Base-by-base conservation (phyloP, 2,888 invertebrate genomes). In the Vannuccia rotundouncinata region DNA sequence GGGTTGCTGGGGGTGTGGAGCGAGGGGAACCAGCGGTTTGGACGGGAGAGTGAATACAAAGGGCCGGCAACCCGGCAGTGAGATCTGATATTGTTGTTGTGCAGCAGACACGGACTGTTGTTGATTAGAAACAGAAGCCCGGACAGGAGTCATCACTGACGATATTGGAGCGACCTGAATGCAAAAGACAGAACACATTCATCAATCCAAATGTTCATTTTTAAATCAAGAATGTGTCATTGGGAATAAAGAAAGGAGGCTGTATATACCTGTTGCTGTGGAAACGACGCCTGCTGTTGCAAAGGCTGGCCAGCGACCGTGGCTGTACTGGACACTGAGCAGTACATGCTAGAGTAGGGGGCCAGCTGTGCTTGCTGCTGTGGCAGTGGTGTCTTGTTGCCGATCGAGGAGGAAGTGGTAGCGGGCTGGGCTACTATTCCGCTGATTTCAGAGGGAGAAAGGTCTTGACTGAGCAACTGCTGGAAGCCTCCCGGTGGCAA, bases 1-100 rank as follows among this genome's bases (percentile, higher is more conserved):
- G 10, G 5, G 45, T 45, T 45, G 45, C 17, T 45, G 45, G 17
- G 45, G 45, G 17, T 45, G 45, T 5, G 66, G 66, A 2, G 66
- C 66, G 5, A 66, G 66, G 66, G 66, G 66, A 22, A 66, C 66
- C 66, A 66, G 5, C 66, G 66, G 66, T 66, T 66, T 66, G 13
- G 66, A 5, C 2, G 66, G 66, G 5, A 66, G 66, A 27, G 66
- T 13, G 5, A 66, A 22, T 22, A 66, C 66, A 22, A 66, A 22
- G 5, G 10, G 66, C 13, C 66, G 17, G 25, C 25, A 66, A 22
- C 66, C 66, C 2, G 5, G 66, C 66, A 66, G 13, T 66, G 66
- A 66, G 5, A 66, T 66, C 22, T 66, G 66, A 66, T 66, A 66
- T 22, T 66, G 66, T 22, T 66, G 66, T n/a, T 5, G 66, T 2